phyloP scores from a whole-genome alignment of 2,797 vertebrate genomes.

The Xyrichtys novacula region DNA sequence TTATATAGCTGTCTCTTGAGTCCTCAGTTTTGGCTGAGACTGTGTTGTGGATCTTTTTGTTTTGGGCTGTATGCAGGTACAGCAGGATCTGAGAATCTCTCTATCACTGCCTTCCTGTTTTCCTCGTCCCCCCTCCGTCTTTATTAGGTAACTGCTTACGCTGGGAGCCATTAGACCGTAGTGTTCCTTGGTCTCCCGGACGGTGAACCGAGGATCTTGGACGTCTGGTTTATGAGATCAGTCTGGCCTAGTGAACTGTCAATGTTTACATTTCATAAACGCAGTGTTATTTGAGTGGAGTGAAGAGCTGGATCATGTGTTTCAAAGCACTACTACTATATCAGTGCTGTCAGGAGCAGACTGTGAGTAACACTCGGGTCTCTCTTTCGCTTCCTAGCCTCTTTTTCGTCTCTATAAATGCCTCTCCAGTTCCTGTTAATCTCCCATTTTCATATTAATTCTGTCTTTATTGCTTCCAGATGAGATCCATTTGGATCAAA shows the following conservation, averaged over 20 bases:
- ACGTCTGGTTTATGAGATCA: slow-evolving; percentile 75
- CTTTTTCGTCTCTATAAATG: slow-evolving; percentile 61
- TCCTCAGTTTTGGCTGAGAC: slow-evolving; percentile 15
- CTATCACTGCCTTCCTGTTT: slow-evolving; percentile 17
- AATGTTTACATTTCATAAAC: slow-evolving; percentile 86
- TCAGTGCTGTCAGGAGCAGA: slow-evolving; percentile 48
- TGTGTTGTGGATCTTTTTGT: slow-evolving; percentile 13
- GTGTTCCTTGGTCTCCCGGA: slow-evolving; percentile 54
- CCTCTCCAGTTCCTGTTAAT: slow-evolving; percentile 64
- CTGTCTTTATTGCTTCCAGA: slow-evolving; percentile 80
- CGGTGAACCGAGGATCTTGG: slow-evolving; percentile 60
- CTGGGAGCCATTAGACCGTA: slow-evolving; percentile 58
- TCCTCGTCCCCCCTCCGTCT: slow-evolving; percentile 14
- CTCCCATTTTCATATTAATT: slow-evolving; percentile 78
- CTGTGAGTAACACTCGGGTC: slow-evolving; percentile 36
- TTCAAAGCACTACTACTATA: slow-evolving; percentile 64
- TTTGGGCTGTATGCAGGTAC: slow-evolving; percentile 17
- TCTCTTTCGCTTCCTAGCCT: slow-evolving; percentile 38
- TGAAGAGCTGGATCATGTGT: slow-evolving; percentile 72
- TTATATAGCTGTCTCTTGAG: slow-evolving; percentile 52
- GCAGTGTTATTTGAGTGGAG: slow-evolving; percentile 78
- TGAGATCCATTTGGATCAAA: slow-evolving; percentile 71
- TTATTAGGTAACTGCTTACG: slow-evolving; percentile 35
- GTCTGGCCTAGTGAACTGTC: slow-evolving; percentile 79
- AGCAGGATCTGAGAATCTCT: slow-evolving; percentile 17